These are phyloP conservation scores for Pachyramphus minor DNA, from an alignment of 2,113 vertebrate genomes.

Conservation along the genomic window DNA sequence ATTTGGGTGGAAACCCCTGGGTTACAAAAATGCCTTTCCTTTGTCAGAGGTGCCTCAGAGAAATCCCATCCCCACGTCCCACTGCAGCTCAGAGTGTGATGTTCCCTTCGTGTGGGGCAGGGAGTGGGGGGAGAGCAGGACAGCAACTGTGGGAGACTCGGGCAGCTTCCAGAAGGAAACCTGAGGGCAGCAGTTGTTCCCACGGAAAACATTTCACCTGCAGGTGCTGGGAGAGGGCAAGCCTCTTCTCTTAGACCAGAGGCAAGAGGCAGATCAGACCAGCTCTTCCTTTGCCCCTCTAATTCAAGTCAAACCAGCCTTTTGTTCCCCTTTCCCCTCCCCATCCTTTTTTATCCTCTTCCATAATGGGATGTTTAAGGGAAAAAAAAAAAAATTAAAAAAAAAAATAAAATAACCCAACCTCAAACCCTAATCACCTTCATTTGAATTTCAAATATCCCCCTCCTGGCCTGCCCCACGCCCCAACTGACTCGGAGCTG, in stretches of 20 bases:
- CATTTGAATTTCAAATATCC: conserved; percentile 96
- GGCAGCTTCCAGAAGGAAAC: conserved; percentile 42
- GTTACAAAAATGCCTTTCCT: neutral
- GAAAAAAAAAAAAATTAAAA: neutral
- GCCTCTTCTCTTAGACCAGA: conserved; percentile 58
- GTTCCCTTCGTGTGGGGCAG: neutral
- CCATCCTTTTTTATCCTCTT: conserved; percentile 70
- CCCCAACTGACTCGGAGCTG: conserved; percentile 76
- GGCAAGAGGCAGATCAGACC: conserved; percentile 64
- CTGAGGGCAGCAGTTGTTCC: conserved; percentile 53
- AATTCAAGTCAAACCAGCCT: conserved; percentile 62
- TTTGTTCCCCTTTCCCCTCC: conserved; percentile 57
- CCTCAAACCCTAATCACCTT: conserved; percentile 74
- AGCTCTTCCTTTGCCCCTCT: conserved; percentile 57
- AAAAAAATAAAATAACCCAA: conserved; percentile 48
- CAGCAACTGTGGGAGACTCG: conserved; percentile 10
- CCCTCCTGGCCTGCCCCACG: conserved; percentile 67
- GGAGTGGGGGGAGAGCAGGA: neutral
- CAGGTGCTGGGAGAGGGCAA: conserved; percentile 57
- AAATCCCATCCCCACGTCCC: neutral
- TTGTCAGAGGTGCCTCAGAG: neutral
- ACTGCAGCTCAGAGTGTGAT: neutral
- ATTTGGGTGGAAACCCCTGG: neutral
- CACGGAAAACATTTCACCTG: conserved; percentile 62
- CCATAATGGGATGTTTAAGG: conserved; percentile 68